Conservation (phyloP, 2,888 invertebrate species). For the Parochlus steinenii region DNA sequence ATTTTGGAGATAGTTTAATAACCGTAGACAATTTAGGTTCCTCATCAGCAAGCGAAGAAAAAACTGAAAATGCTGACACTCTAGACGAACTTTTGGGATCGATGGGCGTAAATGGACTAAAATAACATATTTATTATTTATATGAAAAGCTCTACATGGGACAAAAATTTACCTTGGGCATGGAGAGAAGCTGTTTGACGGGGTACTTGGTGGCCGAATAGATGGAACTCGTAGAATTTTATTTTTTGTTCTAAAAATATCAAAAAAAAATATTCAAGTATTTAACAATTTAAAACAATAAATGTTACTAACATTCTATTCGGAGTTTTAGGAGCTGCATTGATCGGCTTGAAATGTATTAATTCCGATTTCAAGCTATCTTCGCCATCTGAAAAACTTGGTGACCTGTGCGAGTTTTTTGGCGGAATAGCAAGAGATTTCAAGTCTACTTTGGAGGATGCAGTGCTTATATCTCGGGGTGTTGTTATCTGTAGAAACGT, state of each 20-base stretch:
- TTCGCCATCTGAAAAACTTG: too few relatives aligned
- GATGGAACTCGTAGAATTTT: conserved; percentile 5
- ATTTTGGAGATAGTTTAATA: conserved; percentile 1
- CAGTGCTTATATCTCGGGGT: too few relatives aligned
- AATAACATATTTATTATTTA: too few relatives aligned
- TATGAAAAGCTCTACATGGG: conserved; percentile 4
- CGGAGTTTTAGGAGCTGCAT: conserved; percentile 1
- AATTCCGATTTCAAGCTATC: conserved; percentile 7
- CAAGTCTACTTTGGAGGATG: too few relatives aligned
- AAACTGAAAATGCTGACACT: conserved; percentile 9
- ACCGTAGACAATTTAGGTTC: neutral
- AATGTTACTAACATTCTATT: too few relatives aligned
- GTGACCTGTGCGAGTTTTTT: too few relatives aligned
- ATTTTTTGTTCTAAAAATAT: neutral
- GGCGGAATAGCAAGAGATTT: too few relatives aligned
- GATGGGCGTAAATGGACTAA: too few relatives aligned
- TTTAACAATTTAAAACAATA: too few relatives aligned
- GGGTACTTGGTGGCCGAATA: conserved; percentile 5
- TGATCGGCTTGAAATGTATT: conserved; percentile 10
- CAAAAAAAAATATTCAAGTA: too few relatives aligned
- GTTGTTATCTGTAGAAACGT: too few relatives aligned
- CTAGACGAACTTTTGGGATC: too few relatives aligned
- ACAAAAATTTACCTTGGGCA: conserved; percentile 9
- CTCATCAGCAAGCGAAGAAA: neutral
- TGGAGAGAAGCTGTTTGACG: conserved; percentile 2